Evolutionary conservation across 2,113 vertebrate genomes (phyloP).

Genomic region (Mixornis gularis): DNA sequence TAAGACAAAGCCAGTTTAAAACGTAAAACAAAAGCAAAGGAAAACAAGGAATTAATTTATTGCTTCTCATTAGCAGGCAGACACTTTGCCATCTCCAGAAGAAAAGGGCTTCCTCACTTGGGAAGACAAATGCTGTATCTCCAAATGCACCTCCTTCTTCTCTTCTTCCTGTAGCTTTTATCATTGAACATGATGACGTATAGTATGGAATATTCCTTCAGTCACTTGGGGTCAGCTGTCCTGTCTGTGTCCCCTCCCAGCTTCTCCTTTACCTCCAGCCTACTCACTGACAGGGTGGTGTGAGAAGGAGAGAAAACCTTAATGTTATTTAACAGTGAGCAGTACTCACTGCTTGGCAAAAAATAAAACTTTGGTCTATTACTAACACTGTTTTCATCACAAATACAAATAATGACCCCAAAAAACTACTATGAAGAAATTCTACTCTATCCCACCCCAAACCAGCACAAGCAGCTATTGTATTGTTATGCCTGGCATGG

Average conservation of each 20-base stretch:
- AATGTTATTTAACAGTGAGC: neutral
- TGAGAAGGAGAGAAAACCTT: neutral
- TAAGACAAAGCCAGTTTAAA: neutral
- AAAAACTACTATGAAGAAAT: neutral
- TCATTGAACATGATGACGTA: neutral
- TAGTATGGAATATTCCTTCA: neutral
- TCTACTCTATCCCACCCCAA: neutral
- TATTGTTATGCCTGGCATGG: neutral
- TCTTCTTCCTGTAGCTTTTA: neutral
- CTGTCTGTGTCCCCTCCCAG: neutral
- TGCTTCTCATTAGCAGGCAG: neutral
- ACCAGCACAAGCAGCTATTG: neutral
- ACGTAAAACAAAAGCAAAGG: neutral
- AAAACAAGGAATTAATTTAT: neutral
- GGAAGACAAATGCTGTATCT: neutral
- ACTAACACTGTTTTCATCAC: neutral
- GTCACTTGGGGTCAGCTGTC: neutral
- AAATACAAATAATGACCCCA: neutral
- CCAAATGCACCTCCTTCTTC: neutral
- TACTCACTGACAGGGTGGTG: rapidly evolving
- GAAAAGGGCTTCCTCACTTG: neutral
- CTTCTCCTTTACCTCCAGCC: neutral
- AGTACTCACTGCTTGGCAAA: neutral
- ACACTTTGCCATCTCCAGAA: neutral
- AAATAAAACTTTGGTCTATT: neutral